A percentile compares a stretch with the other conserved stretches of the same genome.
Conservation (phyloP, 2,797 vertebrate species). For the Periophthalmus magnuspinnatus region DNA sequence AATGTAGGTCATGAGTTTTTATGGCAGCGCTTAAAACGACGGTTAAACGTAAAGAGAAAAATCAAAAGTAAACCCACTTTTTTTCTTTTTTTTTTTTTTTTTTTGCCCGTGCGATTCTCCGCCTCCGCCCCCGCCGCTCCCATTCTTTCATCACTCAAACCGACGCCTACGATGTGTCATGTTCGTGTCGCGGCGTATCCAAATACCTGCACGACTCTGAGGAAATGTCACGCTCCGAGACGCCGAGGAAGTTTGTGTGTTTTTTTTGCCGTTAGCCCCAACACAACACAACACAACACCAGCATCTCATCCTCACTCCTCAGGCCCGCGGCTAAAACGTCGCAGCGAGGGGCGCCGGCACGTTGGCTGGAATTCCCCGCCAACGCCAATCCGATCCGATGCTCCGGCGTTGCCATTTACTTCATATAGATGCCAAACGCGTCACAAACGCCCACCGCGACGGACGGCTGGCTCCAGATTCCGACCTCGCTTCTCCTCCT, state of each 20-base stretch:
- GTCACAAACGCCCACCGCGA: constrained; percentile 25
- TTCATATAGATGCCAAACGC: constrained; percentile 57
- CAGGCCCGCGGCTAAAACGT: constrained; percentile 44
- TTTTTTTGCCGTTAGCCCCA: constrained; percentile 42
- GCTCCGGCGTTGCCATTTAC: constrained; percentile 35
- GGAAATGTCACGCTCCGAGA: constrained; percentile 53
- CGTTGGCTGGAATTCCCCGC: constrained; percentile 34
- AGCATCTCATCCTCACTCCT: too few species aligned
- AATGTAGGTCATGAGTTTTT: constrained; percentile 61
- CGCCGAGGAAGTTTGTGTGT: constrained; percentile 39
- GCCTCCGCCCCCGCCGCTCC: constrained; percentile 44
- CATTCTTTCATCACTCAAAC: constrained; percentile 64
- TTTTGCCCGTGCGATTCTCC: constrained; percentile 51
- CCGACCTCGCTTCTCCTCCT: constrained; percentile 16
- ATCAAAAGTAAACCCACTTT: constrained; percentile 48
- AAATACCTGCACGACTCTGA: constrained; percentile 52
- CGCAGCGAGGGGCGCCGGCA: constrained; percentile 19
- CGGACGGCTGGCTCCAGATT: constrained; percentile 27
- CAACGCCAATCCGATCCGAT: constrained; percentile 25
- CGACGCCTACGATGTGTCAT: constrained; percentile 63
- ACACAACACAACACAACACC: too few species aligned
- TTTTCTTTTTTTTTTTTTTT: too few species aligned
- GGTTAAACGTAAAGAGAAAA: constrained; percentile 50
- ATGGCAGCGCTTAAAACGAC: constrained; percentile 60
- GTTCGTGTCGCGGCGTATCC: constrained; percentile 51